These are phyloP conservation scores for Linyphia triangularis DNA, from an alignment of 2,888 invertebrate genomes.

Conservation along the genomic window DNA sequence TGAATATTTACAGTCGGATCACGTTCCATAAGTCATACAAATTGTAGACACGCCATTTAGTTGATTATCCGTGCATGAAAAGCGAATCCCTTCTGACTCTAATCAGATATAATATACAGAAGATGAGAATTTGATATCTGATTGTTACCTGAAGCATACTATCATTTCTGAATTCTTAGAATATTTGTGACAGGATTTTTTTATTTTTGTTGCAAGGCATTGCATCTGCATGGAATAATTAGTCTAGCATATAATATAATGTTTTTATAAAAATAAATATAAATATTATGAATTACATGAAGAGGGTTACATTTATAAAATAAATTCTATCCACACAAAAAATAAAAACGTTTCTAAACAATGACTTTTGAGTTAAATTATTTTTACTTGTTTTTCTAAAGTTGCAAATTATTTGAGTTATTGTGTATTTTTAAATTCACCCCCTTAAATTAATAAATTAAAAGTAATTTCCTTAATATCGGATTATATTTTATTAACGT, in stretches of 20 bases:
- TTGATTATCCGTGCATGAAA: constrained; percentile 44
- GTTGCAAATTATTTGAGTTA: too few species aligned
- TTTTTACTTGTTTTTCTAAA: too few species aligned
- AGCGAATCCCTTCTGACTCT: background rate
- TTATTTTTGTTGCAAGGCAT: background rate
- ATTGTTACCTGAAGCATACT: background rate
- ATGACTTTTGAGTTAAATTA: too few species aligned
- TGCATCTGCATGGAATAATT: background rate
- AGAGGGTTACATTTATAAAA: too few species aligned
- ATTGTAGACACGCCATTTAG: constrained; percentile 37
- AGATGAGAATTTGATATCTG: constrained; percentile 6
- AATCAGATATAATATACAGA: constrained; percentile 11
- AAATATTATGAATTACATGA: too few species aligned
- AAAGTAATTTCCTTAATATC: too few species aligned
- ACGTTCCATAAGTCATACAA: constrained; percentile 46
- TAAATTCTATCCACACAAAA: too few species aligned
- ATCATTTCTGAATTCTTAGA: too few species aligned
- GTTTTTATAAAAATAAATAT: background rate
- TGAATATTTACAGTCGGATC: constrained; percentile 19
- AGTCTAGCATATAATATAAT: background rate
- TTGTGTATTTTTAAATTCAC: too few species aligned
- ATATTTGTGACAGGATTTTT: background rate
- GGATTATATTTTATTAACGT: too few species aligned
- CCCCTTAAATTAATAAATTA: too few species aligned
- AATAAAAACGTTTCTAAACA: too few species aligned